Percentiles rank a stretch among this genome's conserved stretches.
These are phyloP conservation scores for Alethe castanea DNA, from an alignment of 2,113 vertebrate species.

Conservation along the genomic window DNA sequence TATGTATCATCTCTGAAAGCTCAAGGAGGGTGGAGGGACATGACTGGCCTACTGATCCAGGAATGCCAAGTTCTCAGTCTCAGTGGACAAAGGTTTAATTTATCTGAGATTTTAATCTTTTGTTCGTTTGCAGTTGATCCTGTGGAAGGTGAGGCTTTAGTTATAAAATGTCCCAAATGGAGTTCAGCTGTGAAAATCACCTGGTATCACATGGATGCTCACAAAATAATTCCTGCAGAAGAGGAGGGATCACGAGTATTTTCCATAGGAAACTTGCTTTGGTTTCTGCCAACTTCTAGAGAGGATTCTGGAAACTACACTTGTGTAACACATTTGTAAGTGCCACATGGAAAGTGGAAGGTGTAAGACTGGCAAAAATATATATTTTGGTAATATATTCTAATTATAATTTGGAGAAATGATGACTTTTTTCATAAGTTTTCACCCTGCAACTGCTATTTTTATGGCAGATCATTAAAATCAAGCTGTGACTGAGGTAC, in stretches of 20 bases:
- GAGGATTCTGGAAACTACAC: constrained; percentile 68
- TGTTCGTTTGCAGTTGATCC: constrained; percentile 52
- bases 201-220: constrained; percentile 41
- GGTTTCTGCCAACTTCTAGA: constrained; percentile 67
- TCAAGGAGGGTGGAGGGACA: background rate
- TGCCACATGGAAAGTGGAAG: background rate
- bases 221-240: constrained; percentile 26
- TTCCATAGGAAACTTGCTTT: constrained; percentile 36
- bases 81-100: background rate
- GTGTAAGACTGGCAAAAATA: background rate
- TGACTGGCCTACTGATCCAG: background rate
- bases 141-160: constrained; percentile 72
- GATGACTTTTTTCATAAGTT: background rate
- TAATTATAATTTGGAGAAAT: background rate
- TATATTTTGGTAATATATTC: background rate
- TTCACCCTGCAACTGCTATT: background rate
- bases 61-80: background rate
- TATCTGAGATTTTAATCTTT: background rate
- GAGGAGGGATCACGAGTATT: constrained; percentile 27
- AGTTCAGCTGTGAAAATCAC: background rate
- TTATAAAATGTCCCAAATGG: constrained; percentile 35
- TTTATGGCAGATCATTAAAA: background rate
- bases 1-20: background rate
- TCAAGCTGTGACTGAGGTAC: background rate
- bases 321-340: constrained; percentile 66